Base-by-base conservation (phyloP, 2,113 vertebrate genomes). In the Acanthisitta chloris region DNA sequence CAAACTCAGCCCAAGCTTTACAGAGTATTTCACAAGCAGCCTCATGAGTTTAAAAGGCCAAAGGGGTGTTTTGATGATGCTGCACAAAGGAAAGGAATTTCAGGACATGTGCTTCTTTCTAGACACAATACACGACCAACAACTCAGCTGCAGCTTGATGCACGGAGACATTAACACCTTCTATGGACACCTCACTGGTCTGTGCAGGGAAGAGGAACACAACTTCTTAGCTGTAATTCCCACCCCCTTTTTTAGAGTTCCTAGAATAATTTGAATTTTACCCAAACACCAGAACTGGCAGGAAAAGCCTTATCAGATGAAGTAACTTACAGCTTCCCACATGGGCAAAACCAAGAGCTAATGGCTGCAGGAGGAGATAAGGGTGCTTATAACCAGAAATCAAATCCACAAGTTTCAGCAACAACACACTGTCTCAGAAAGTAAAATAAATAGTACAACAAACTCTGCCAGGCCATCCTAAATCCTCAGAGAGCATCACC, bases 301-400 rank as follows among this genome's bases (percentile, higher is more conserved):
- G 79, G 85, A 83, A 78, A 74, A 78, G 54, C 66, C 42, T 88
- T 80, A 87, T 84, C 71, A 3, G 86, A 86, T 64, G 79, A 67
- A 95, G 89, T 33, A 91, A 94, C 36, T 73, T 71, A 77, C 14
- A 82, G 96, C 74, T 96, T 94, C 65, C 83, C 69, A 85, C 19
- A 7, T 7, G 65, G 81, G 67, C 70, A 52, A 89, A 85, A 91
- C 77, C 81, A 92, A 95, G 64, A 94, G 89, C 73, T 96, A 77
- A 86, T 40, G 76, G 92, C 70, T 52, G n/a, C 58, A 86, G 38
- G 26, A 57, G 40, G 62, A 86, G 95, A 88, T 92, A 97, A 97
- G 38, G 29, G 26, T 8, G 67, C 81, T 88, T 76, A 67, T 49
- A 96, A 81, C 38, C 90, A 95, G 94, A 89, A 80, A 94, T 28